A percentile compares a stretch with the other conserved stretches of the same genome.
Evolutionary conservation across 1,140 invertebrate species (phyloP).

Genomic region (Brachionus sp.): DNA sequence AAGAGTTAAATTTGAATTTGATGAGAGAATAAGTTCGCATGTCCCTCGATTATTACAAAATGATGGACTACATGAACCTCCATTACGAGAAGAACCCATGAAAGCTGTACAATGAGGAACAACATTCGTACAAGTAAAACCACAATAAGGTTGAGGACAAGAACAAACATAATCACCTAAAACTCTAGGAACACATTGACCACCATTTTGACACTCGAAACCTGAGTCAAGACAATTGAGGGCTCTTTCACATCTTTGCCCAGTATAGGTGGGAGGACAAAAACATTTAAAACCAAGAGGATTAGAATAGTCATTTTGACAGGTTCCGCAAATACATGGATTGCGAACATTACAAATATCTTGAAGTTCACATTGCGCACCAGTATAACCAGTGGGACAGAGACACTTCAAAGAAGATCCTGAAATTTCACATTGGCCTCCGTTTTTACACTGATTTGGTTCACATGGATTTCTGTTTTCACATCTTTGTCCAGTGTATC

Average conservation of each 20-base stretch:
- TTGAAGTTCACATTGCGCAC: conserved; percentile 16
- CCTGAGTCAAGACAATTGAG: conserved; percentile 29
- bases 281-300: conserved; percentile 43
- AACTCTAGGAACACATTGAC: conserved; percentile 42
- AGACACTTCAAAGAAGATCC: not conserved
- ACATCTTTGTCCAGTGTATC: conserved; percentile 44
- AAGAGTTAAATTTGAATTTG: not conserved
- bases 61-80: conserved; percentile 10
- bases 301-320: conserved; percentile 38
- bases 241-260: not conserved
- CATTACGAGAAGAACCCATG: conserved; percentile 22
- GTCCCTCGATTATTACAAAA: conserved; percentile 38
- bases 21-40: conserved; percentile 1
- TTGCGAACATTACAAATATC: conserved; percentile 43
- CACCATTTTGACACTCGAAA: conserved; percentile 42
- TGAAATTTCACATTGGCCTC: not conserved
- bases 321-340: conserved; percentile 44
- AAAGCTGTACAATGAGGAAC: conserved; percentile 39
- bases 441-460: conserved; percentile 8
- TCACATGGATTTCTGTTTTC: conserved; percentile 10
- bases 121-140: conserved; percentile 39
- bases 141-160: conserved; percentile 44
- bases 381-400: conserved; percentile 39
- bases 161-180: conserved; percentile 44
- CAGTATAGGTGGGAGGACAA: not conserved